A percentile compares a stretch with the other conserved stretches of the same genome.
These are phyloP conservation scores for Oplegnathus fasciatus DNA, from an alignment of 2,113 vertebrate genomes.

Conservation along the genomic window DNA sequence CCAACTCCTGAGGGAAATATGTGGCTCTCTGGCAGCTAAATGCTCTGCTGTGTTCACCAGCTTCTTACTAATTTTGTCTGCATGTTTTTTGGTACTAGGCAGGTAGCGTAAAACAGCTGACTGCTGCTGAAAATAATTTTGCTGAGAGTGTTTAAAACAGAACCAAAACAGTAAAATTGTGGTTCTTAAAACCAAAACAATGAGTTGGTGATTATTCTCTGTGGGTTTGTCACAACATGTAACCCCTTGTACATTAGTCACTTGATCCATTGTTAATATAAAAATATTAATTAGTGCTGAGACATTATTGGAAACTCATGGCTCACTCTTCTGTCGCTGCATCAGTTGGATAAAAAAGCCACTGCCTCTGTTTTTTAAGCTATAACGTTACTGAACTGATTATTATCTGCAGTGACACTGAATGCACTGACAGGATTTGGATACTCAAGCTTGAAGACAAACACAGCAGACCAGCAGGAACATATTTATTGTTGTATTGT, in stretches of 20 bases:
- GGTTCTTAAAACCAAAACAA: constrained; percentile 3
- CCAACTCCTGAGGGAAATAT: too few relatives aligned
- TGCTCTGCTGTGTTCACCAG: too few relatives aligned
- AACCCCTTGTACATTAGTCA: not conserved
- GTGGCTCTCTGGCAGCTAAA: too few relatives aligned
- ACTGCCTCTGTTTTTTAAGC: not conserved
- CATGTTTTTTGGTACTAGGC: too few relatives aligned
- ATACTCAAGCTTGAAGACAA: constrained; percentile 11
- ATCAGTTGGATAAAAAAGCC: not conserved
- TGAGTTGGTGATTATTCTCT: not conserved
- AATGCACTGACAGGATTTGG: not conserved
- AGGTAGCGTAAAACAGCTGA: too few relatives aligned
- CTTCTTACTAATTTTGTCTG: too few relatives aligned
- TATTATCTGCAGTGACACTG: not conserved
- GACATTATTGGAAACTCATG: not conserved
- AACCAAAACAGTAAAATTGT: not conserved
- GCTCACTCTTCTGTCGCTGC: not conserved
- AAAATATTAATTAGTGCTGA: not conserved
- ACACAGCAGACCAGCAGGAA: not conserved
- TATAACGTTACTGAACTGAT: not conserved
- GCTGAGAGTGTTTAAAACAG: too few relatives aligned
- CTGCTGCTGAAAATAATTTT: too few relatives aligned
- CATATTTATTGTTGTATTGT: not conserved
- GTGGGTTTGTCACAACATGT: not conserved
- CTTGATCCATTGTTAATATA: too few relatives aligned